These are phyloP conservation scores for Cydia pomonella DNA, from an alignment of 1,140 invertebrate genomes.

Conservation along the genomic window DNA sequence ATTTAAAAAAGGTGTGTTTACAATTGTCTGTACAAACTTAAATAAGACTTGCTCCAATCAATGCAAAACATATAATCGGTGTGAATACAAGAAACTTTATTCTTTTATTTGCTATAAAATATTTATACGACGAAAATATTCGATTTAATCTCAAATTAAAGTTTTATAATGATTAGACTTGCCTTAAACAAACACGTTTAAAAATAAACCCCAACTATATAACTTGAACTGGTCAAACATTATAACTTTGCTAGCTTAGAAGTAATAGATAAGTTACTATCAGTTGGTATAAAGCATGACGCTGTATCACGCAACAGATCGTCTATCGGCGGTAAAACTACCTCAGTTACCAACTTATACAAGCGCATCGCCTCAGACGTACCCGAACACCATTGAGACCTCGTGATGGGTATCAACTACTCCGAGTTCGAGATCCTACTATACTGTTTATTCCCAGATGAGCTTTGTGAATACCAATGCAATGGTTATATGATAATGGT, in stretches of 20 bases:
- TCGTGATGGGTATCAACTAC: not conserved
- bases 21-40: no score
- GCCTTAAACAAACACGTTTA: not conserved
- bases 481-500: slow-evolving; percentile 33
- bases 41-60: no score
- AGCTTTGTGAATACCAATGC: not conserved
- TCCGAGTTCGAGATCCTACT: not conserved
- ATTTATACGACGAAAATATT: not conserved
- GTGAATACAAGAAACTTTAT: no score
- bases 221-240: no score
- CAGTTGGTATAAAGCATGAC: not conserved
- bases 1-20: no score
- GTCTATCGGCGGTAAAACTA: not conserved
- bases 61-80: no score
- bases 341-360: not conserved
- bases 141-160: not conserved
- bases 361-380: not conserved
- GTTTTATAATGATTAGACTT: not conserved
- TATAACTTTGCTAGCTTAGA: no score
- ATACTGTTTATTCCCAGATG: not conserved
- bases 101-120: not conserved
- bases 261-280: not conserved
- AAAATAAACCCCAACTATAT: not conserved
- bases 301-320: not conserved
- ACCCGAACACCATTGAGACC: no score